These are phyloP conservation scores for Takifugu ocellatus DNA, from an alignment of 2,797 vertebrate species.

Conservation along the genomic window DNA sequence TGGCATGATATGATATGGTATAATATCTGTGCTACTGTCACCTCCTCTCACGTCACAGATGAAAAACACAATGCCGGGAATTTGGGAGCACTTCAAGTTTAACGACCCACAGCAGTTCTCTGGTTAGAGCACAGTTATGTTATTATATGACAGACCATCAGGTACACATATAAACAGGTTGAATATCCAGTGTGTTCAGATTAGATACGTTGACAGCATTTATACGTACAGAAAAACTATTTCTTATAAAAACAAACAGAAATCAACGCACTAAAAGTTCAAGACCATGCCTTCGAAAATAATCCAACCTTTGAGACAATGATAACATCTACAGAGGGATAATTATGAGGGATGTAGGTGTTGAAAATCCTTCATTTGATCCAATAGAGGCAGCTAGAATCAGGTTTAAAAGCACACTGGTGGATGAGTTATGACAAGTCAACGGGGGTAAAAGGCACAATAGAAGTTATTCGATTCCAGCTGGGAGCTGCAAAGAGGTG, in stretches of 20 bases:
- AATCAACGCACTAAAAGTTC: background rate
- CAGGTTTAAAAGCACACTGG: slow-evolving; percentile 21
- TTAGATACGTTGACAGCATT: slow-evolving; percentile 44
- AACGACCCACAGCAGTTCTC: slow-evolving; percentile 7
- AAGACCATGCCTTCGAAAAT: slow-evolving; percentile 25
- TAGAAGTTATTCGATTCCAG: slow-evolving; percentile 45
- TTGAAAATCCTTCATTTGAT: slow-evolving; percentile 17
- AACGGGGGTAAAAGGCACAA: slow-evolving; percentile 65
- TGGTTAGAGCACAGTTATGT: slow-evolving; percentile 36
- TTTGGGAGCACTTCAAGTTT: slow-evolving; percentile 16
- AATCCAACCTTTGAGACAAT: slow-evolving; percentile 39
- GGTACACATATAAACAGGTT: slow-evolving; percentile 29
- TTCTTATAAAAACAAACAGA: slow-evolving; percentile 8
- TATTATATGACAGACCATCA: slow-evolving; percentile 44
- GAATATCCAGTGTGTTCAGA: slow-evolving; percentile 20
- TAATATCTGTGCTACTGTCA: slow-evolving; percentile 22
- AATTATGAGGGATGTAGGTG: slow-evolving; percentile 3
- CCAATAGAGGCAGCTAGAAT: slow-evolving; percentile 18
- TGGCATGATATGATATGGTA: background rate
- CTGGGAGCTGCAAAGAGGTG: slow-evolving; percentile 30
- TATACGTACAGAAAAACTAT: slow-evolving; percentile 40
- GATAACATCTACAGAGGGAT: background rate
- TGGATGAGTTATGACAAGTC: slow-evolving; percentile 26
- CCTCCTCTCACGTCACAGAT: slow-evolving; percentile 16
- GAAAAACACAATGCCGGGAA: background rate